A percentile compares a stretch with the other conserved stretches of the same genome.
Evolutionary conservation across 2,888 invertebrate genomes (phyloP).

Genomic region (Cheilosia variabilis): DNA sequence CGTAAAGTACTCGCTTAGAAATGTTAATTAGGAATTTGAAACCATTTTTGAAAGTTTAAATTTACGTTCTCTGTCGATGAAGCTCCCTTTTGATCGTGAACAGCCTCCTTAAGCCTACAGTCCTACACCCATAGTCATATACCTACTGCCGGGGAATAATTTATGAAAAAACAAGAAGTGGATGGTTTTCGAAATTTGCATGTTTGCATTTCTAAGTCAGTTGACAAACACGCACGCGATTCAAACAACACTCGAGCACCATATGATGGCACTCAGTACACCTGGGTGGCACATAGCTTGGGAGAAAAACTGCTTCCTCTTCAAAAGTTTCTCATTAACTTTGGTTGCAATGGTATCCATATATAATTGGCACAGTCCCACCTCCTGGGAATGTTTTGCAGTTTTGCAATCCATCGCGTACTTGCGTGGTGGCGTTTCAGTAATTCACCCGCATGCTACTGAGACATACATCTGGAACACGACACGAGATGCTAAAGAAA

Average conservation of each 20-base stretch:
- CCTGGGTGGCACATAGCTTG: background rate
- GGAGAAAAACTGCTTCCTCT: background rate
- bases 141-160: slow-evolving; percentile 8
- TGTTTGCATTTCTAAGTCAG: slow-evolving; percentile 48
- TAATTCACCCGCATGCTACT: slow-evolving; percentile 1
- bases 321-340: slow-evolving; percentile 50
- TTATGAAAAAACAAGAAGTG: slow-evolving; percentile 27
- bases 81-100: slow-evolving; percentile 3
- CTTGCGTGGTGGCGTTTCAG: background rate
- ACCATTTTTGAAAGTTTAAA: slow-evolving; percentile 26
- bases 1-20: slow-evolving; percentile 3
- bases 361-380: slow-evolving; percentile 20
- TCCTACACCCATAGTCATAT: background rate
- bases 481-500: background rate
- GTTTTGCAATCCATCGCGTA: slow-evolving; percentile 6
- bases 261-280: background rate
- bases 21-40: slow-evolving; percentile 52
- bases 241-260: background rate
- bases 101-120: background rate
- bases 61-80: slow-evolving; percentile 15
- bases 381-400: background rate
- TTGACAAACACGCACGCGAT: slow-evolving; percentile 29
- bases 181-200: slow-evolving; percentile 32
- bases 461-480: background rate
- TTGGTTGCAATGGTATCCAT: slow-evolving; percentile 19